These are phyloP conservation scores for Anagrus nilaparvatae DNA, from an alignment of 1,140 invertebrate species.

Conservation along the genomic window DNA sequence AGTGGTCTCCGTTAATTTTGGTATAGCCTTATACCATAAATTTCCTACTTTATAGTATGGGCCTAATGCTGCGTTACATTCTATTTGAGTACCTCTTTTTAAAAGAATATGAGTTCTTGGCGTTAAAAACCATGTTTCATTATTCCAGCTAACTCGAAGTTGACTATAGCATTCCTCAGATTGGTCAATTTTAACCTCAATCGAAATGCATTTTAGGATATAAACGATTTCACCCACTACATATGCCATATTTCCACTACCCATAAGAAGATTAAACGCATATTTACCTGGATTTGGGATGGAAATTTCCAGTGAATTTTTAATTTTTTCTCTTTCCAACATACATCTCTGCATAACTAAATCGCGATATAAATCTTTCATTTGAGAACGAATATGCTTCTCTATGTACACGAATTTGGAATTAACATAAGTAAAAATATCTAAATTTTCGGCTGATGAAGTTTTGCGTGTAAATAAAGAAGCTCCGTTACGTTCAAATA, in stretches of 20 bases:
- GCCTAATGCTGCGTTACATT: slow-evolving; percentile 8
- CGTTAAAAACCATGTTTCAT: neutral
- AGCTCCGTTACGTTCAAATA: slow-evolving; percentile 11
- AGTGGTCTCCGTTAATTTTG: neutral
- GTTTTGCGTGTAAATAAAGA: neutral
- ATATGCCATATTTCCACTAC: neutral
- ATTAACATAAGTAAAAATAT: neutral
- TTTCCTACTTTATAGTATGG: slow-evolving; percentile 5
- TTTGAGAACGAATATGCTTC: neutral
- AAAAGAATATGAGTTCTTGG: slow-evolving; percentile 10
- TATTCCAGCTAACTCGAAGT: slow-evolving; percentile 8
- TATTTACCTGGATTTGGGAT: slow-evolving; percentile 14
- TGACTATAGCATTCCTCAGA: neutral
- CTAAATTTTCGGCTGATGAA: neutral
- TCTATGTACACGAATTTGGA: neutral
- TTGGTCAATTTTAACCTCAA: neutral
- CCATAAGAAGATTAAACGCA: slow-evolving; percentile 4
- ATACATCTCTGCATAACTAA: slow-evolving; percentile 7
- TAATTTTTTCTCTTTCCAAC: neutral
- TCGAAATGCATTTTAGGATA: slow-evolving; percentile 6
- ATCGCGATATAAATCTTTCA: neutral
- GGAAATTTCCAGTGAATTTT: slow-evolving; percentile 1
- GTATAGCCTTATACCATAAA: slow-evolving; percentile 5
- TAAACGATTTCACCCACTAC: slow-evolving; percentile 3
- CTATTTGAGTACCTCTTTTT: slow-evolving; percentile 1